Evolutionary conservation across 1,140 invertebrate genomes (phyloP), one percentile per base, ranked within the genome.

Genomic region (Drosophila rufa): DNA sequence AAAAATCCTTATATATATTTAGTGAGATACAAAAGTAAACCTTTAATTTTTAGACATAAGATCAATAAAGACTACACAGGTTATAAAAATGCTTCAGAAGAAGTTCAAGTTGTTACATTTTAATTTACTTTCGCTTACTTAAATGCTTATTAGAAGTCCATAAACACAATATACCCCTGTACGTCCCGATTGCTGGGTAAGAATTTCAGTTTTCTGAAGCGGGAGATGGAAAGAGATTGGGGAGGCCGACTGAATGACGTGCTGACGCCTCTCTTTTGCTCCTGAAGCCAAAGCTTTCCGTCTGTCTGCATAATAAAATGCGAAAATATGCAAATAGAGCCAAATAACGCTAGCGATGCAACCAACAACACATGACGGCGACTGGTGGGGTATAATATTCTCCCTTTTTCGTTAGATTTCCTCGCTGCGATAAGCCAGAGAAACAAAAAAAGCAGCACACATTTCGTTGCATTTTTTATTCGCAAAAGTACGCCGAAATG

Each of bases 301-400:
- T 59, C 78, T 81, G 79, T 81, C 79, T 91, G 87, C 82, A 91
- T 91, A 91, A 91, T 91, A 91, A 91, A 91, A 91, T 91, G 89
- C 83, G 83, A 87, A 91, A 75, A 84, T 84, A 91, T 84, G 80
- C 80, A 78, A 84, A 84, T 82, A 69, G 67, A 86, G 66, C 58
- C 61, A 83, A 83, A 89, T 80, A 80, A 66, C 68, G 67, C 76
- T 43, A 66, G 73, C 60, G 70, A 75, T 66, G 57, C 75, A 85
- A 62, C 59, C 75, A 73, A 73, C 64, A 78, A 62, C 62, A 68
- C 47, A 76, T 59, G 69, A 57, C 30, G 43, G 64, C 22, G n/a
- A 40, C n/a, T 8, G n/a, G 36, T 11, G 25, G 42, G 45, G 36
- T n/a, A 22, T 25, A 4, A 25, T 25, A 25, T 33, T 42, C 70